Conservation (phyloP, 2,797 vertebrate species). For the Streptopelia turtur region DNA sequence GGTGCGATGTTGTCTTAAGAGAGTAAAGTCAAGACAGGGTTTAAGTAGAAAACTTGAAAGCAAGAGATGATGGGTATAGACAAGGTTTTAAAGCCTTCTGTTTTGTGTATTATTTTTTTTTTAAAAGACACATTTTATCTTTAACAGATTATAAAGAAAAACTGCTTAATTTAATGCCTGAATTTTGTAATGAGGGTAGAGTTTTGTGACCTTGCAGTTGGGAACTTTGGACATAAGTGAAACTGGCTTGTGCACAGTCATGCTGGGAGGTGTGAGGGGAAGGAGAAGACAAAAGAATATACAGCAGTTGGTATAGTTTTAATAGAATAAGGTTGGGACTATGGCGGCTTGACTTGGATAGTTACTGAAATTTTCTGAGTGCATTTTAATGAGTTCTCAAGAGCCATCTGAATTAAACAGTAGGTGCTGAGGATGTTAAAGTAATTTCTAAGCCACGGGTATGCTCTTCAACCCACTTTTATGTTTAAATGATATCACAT, state of each 20-base stretch:
- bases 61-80: neutral
- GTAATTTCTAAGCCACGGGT: neutral
- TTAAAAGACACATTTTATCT: neutral
- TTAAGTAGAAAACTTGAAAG: neutral
- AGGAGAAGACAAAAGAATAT: neutral
- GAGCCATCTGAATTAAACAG: neutral
- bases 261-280: neutral
- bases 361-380: neutral
- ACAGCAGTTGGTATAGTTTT: neutral
- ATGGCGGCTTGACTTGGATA: neutral
- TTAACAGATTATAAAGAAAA: neutral
- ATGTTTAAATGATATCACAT: neutral
- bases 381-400: accelerated
- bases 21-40: neutral
- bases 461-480: neutral
- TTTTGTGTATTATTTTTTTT: neutral
- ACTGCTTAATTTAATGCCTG: neutral
- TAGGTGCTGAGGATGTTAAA: neutral
- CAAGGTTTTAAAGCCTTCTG: neutral
- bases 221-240: neutral
- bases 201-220: neutral
- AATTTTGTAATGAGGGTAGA: neutral
- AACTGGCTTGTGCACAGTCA: neutral
- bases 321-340: neutral
- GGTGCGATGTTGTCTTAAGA: neutral